phyloP scores from a whole-genome alignment of 2,888 invertebrate genomes.

The Lamproptera curius region DNA sequence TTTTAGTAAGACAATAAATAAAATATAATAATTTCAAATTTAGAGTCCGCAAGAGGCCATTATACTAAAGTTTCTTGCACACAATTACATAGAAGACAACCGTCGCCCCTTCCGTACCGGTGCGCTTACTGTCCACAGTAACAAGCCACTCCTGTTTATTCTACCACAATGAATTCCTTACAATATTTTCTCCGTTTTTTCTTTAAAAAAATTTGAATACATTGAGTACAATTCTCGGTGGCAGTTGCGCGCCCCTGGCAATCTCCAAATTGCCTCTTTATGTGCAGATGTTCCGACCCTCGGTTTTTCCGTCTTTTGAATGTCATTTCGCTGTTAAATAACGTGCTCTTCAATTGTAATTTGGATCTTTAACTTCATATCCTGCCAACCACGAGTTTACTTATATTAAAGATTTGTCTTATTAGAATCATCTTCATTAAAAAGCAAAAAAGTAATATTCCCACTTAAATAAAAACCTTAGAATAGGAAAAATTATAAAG shows the following conservation, averaged over 20 bases:
- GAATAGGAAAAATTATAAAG: not conserved
- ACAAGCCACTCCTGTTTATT: constrained; percentile 72
- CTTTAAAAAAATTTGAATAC: constrained; percentile 66
- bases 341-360: constrained; percentile 73
- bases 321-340: constrained; percentile 77
- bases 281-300: constrained; percentile 77
- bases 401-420: constrained; percentile 11
- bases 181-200: constrained; percentile 69
- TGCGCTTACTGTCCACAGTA: constrained; percentile 41
- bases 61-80: constrained; percentile 6
- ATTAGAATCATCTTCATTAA: no score
- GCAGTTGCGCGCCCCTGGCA: constrained; percentile 73
- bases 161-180: constrained; percentile 71
- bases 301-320: constrained; percentile 77
- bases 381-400: constrained; percentile 30
- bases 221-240: constrained; percentile 72
- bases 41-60: no score
- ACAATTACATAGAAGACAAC: constrained; percentile 7
- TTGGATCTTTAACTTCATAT: constrained; percentile 57
- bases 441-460: no score
- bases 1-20: no score
- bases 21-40: no score
- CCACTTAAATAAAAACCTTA: no score
- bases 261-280: constrained; percentile 79
- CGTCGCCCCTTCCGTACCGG: constrained; percentile 7